Conservation (phyloP, 92 coral and sea anemone genomes). For the Palythoa heliodiscus region DNA sequence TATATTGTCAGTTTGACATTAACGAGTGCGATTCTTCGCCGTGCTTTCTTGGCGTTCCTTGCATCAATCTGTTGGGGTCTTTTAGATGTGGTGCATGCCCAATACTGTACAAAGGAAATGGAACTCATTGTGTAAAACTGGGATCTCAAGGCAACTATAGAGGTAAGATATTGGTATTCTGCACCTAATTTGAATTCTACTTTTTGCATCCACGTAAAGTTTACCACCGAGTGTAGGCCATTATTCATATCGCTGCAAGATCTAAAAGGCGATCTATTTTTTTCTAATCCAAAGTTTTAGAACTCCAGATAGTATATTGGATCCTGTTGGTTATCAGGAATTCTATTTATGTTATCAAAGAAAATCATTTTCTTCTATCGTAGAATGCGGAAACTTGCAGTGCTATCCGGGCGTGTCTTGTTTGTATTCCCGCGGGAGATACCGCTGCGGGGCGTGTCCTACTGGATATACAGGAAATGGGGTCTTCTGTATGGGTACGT, state of each 20-base stretch:
- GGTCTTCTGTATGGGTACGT: slow-evolving; percentile 70
- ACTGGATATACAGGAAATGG: slow-evolving; percentile 84
- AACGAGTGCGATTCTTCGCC: slow-evolving; percentile 51
- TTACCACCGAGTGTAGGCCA: too few species aligned
- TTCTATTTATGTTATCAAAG: neutral
- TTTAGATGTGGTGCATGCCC: slow-evolving; percentile 85
- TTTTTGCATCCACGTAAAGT: neutral
- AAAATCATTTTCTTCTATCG: neutral
- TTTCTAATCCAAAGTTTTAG: too few species aligned
- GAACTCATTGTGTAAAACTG: slow-evolving; percentile 58
- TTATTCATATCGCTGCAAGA: too few species aligned
- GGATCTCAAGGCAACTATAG: neutral
- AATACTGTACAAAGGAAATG: slow-evolving; percentile 74
- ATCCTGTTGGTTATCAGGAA: neutral
- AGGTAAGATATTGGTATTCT: neutral
- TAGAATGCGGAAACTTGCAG: slow-evolving; percentile 52
- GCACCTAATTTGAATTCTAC: neutral
- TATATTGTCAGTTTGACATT: slow-evolving; percentile 35
- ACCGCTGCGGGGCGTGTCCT: slow-evolving; percentile 81
- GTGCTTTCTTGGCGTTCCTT: slow-evolving; percentile 57
- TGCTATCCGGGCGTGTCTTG: slow-evolving; percentile 78
- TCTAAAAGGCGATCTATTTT: too few species aligned
- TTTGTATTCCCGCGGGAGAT: slow-evolving; percentile 47
- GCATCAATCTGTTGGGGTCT: slow-evolving; percentile 55
- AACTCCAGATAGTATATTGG: neutral